Evolutionary conservation across 2,888 invertebrate genomes (phyloP).

Genomic region (Amphipoea oculea): DNA sequence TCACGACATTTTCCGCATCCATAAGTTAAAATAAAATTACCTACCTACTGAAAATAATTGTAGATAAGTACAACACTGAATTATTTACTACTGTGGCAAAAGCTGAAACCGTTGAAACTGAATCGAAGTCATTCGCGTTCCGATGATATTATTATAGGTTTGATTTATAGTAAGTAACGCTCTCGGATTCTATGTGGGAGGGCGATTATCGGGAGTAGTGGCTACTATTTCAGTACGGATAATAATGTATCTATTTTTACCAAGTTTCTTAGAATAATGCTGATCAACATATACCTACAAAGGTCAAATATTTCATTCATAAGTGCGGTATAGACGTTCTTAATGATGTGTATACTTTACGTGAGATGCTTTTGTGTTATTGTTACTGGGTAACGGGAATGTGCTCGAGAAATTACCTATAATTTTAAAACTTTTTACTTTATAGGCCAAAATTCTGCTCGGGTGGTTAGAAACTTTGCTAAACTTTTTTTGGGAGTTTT

Average conservation of each 20-base stretch:
- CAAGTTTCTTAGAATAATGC: constrained; percentile 66
- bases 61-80: constrained; percentile 31
- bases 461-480: background rate
- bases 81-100: constrained; percentile 52
- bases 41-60: background rate
- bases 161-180: constrained; percentile 84
- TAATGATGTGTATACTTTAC: constrained; percentile 27
- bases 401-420: background rate
- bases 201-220: constrained; percentile 81
- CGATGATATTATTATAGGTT: constrained; percentile 85
- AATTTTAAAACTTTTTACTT: constrained; percentile 24
- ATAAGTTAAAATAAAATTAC: background rate
- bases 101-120: constrained; percentile 60
- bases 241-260: constrained; percentile 80
- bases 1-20: background rate
- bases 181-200: constrained; percentile 81
- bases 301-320: constrained; percentile 68
- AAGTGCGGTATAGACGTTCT: constrained; percentile 47
- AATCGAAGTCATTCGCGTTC: constrained; percentile 74
- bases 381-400: background rate
- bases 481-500: background rate
- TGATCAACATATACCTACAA: constrained; percentile 60
- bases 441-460: constrained; percentile 5
- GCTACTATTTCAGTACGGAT: constrained; percentile 80
- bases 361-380: too few relatives aligned